Conservation (phyloP, 2,797 vertebrate genomes). For the Odontamblyopus rebecca region DNA sequence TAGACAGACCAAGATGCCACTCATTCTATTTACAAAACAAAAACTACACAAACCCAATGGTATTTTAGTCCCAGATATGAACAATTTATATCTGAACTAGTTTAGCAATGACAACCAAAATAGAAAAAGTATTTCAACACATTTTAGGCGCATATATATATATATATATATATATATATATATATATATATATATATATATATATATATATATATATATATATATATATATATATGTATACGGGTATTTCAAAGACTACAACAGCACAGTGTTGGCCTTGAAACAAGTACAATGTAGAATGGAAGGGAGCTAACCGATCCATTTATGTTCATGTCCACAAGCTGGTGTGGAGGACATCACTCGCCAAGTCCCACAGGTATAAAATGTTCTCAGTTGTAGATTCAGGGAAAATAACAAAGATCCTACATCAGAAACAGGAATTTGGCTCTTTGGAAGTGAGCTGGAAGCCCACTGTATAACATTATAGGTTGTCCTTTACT, state of each 20-base stretch:
- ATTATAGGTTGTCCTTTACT: slow-evolving; percentile 73
- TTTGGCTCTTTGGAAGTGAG: slow-evolving; percentile 76
- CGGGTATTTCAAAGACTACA: slow-evolving; percentile 55
- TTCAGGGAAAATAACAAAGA: slow-evolving; percentile 83
- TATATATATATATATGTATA: neutral
- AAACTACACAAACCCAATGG: slow-evolving; percentile 8
- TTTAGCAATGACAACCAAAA: slow-evolving; percentile 59
- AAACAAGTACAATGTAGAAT: slow-evolving; percentile 65
- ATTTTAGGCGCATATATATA: slow-evolving; percentile 22
- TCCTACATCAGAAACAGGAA: slow-evolving; percentile 75
- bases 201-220: no score
- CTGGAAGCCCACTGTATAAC: slow-evolving; percentile 70
- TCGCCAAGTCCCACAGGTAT: slow-evolving; percentile 69
- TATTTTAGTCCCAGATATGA: slow-evolving; percentile 14
- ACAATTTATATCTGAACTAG: slow-evolving; percentile 32
- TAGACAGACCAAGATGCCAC: slow-evolving; percentile 62
- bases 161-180: no score
- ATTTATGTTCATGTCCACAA: slow-evolving; percentile 71
- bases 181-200: no score
- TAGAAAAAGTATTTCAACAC: slow-evolving; percentile 37
- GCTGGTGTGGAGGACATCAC: slow-evolving; percentile 67
- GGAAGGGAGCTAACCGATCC: slow-evolving; percentile 56
- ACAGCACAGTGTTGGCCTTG: slow-evolving; percentile 48
- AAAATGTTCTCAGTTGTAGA: slow-evolving; percentile 79
- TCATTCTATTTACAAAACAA: slow-evolving; percentile 21